phyloP scores from a whole-genome alignment of 2,113 vertebrate species.

The Prionailurus viverrinus region DNA sequence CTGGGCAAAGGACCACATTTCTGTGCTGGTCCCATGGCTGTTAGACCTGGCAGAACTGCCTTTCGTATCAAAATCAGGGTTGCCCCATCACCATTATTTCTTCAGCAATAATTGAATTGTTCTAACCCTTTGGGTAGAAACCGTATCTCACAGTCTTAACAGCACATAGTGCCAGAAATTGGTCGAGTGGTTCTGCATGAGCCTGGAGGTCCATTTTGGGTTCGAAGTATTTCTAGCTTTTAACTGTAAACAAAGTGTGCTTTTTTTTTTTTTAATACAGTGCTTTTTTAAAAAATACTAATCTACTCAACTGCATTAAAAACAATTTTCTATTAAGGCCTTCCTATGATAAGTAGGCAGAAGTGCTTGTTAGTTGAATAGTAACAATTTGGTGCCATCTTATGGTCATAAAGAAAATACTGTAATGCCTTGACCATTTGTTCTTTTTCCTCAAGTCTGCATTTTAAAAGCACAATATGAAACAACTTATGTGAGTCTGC shows the following conservation, averaged over 20 bases:
- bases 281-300: neutral
- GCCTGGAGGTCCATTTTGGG: neutral
- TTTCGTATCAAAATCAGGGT: neutral
- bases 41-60: neutral
- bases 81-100: neutral
- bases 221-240: slow-evolving; percentile 25
- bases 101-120: neutral
- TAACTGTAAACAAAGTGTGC: slow-evolving; percentile 10
- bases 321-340: neutral
- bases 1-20: neutral
- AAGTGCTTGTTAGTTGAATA: neutral
- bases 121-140: neutral
- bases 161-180: neutral
- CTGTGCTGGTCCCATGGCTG: neutral
- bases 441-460: neutral
- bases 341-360: neutral
- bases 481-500: neutral
- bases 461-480: neutral
- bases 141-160: neutral
- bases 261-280: slow-evolving; percentile 36
- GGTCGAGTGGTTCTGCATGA: neutral
- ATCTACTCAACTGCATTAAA: neutral
- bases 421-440: neutral
- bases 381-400: slow-evolving; percentile 66
- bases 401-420: slow-evolving; percentile 31